phyloP scores from a whole-genome alignment of 2,113 vertebrate genomes.

The Halichoerus grypus region DNA sequence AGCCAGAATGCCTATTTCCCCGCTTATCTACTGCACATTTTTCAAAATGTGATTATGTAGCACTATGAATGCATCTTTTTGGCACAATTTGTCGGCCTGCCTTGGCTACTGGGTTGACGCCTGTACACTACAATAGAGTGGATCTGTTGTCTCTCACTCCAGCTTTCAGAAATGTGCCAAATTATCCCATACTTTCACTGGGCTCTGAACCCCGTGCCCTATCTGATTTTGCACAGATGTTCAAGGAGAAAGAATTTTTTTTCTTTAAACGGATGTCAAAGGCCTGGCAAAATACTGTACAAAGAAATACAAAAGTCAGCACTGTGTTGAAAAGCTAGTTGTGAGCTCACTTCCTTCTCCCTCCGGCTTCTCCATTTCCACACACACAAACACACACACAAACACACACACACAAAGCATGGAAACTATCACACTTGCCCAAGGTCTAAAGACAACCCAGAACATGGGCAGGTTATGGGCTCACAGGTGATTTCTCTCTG shows the following conservation, averaged over 20 bases:
- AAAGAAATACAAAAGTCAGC: conserved; percentile 70
- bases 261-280: conserved; percentile 51
- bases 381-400: too few species aligned
- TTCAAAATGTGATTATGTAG: conserved; percentile 31
- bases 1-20: background rate
- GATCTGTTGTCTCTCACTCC: background rate
- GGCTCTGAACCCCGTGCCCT: background rate
- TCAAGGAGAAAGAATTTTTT: conserved; percentile 56
- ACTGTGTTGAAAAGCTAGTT: conserved; percentile 17
- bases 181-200: background rate
- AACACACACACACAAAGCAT: background rate
- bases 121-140: background rate
- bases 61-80: conserved; percentile 54
- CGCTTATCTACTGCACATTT: background rate
- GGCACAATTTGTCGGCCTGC: background rate
- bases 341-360: conserved; percentile 48
- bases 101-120: background rate
- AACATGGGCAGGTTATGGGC: background rate
- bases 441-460: background rate
- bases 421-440: background rate
- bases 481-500: background rate
- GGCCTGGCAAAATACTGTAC: conserved; percentile 38
- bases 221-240: conserved; percentile 71
- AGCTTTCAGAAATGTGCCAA: conserved; percentile 21
- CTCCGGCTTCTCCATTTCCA: background rate